Percentiles rank a stretch among this genome's conserved stretches.
Conservation (phyloP, 2,113 vertebrate genomes). For the Grallaria varia region DNA sequence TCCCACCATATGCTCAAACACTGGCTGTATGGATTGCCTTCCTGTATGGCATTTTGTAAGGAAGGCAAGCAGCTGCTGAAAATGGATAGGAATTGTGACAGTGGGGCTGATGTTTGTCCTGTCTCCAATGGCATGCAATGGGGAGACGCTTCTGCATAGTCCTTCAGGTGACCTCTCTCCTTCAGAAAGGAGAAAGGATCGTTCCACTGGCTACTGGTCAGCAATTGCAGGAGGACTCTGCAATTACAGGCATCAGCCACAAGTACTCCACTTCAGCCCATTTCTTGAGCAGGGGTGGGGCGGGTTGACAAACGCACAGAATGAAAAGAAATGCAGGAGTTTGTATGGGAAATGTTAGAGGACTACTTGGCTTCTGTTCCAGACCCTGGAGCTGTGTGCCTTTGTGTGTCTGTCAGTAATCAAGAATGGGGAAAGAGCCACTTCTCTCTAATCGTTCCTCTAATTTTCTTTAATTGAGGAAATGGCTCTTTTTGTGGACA, state of each 20-base stretch:
- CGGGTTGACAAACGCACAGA: no score
- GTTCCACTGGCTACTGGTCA: neutral
- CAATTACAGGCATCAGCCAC: neutral
- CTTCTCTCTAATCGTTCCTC: neutral
- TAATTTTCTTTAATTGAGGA: neutral
- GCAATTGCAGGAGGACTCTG: neutral
- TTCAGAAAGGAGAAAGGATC: neutral
- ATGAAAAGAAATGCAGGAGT: neutral
- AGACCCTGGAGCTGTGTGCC: neutral
- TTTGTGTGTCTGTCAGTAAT: neutral
- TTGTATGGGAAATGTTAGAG: neutral
- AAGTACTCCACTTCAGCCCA: neutral
- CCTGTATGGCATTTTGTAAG: neutral
- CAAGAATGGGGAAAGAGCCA: neutral
- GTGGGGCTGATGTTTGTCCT: neutral
- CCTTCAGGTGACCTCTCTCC: neutral
- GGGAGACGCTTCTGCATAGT: neutral
- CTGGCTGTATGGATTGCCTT: neutral
- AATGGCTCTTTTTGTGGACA: neutral
- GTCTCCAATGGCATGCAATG: fast-evolving
- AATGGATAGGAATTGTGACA: neutral
- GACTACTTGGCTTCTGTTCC: neutral
- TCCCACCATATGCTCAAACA: fast-evolving
- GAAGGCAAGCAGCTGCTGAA: neutral
- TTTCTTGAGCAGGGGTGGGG: neutral